Evolutionary conservation across 2,113 vertebrate genomes (phyloP).

Genomic region (Propithecus coquereli): DNA sequence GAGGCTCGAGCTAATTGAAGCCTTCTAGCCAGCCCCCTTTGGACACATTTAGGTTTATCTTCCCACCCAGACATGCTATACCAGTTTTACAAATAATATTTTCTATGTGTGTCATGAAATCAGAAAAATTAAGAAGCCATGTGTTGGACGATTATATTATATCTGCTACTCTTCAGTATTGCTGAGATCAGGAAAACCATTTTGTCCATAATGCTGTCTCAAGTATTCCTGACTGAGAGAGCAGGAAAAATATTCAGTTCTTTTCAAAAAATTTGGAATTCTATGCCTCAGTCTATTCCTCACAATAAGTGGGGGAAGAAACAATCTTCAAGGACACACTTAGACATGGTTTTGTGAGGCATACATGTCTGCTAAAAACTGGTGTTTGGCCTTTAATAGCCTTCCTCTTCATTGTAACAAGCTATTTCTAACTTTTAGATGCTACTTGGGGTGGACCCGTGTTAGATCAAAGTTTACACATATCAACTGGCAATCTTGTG

Average conservation of each 20-base stretch:
- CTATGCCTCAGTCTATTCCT: neutral
- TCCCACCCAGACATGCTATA: neutral
- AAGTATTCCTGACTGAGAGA: neutral
- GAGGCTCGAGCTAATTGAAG: neutral
- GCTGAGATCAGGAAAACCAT: neutral
- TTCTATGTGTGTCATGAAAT: neutral
- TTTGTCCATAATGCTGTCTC: neutral
- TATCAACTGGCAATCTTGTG: neutral
- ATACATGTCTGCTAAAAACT: neutral
- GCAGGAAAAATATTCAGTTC: neutral
- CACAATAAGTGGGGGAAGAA: neutral
- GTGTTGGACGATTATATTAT: neutral
- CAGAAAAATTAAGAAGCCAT: neutral
- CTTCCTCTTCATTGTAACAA: neutral
- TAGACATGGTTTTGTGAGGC: neutral
- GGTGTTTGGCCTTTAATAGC: neutral
- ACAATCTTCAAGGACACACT: neutral
- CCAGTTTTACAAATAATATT: neutral
- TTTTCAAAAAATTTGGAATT: neutral
- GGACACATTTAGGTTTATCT: neutral
- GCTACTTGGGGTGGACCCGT: accelerated
- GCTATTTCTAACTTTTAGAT: neutral
- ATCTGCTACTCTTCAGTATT: neutral
- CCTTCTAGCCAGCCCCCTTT: neutral
- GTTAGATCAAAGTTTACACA: neutral